A percentile compares a stretch with the other conserved stretches of the same genome.
Evolutionary conservation across 1,140 invertebrate genomes (phyloP).

Genomic region (Vanessa tameamea): DNA sequence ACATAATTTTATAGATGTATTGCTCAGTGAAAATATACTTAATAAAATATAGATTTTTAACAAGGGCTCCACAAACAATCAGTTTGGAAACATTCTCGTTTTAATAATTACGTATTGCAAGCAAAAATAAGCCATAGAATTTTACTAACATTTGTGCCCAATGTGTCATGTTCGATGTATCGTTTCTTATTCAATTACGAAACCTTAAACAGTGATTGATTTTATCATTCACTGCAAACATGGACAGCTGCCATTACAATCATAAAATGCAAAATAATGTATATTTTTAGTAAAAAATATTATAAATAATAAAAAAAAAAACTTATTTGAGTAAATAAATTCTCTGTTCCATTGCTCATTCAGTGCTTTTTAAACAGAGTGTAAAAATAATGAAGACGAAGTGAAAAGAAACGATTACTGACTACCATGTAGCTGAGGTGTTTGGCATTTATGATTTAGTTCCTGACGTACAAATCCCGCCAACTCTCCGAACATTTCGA

Average conservation of each 20-base stretch:
- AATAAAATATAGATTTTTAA: constrained; percentile 51
- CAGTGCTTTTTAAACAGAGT: constrained; percentile 73
- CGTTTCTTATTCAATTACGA: constrained; percentile 71
- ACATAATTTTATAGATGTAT: constrained; percentile 58
- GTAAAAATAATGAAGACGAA: constrained; percentile 64
- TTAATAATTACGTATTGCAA: constrained; percentile 62
- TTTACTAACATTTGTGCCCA: constrained; percentile 76
- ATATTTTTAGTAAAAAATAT: constrained; percentile 69
- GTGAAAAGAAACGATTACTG: constrained; percentile 32
- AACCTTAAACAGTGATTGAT: constrained; percentile 71
- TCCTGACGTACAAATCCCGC: not conserved
- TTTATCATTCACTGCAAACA: constrained; percentile 65
- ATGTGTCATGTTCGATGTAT: constrained; percentile 80
- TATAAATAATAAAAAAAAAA: constrained; percentile 74
- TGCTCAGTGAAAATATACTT: constrained; percentile 66
- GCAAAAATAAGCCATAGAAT: constrained; percentile 64
- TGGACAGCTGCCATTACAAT: constrained; percentile 78
- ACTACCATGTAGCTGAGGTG: constrained; percentile 39
- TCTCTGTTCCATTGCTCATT: constrained; percentile 80
- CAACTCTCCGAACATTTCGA: not conserved
- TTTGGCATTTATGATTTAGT: constrained; percentile 17
- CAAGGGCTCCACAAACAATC: constrained; percentile 60
- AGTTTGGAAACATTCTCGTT: constrained; percentile 58
- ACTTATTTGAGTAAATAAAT: constrained; percentile 81
- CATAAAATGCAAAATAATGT: constrained; percentile 79